Evolutionary conservation across 2,888 invertebrate genomes (phyloP).

Genomic region (Epistrophella euchroma): DNA sequence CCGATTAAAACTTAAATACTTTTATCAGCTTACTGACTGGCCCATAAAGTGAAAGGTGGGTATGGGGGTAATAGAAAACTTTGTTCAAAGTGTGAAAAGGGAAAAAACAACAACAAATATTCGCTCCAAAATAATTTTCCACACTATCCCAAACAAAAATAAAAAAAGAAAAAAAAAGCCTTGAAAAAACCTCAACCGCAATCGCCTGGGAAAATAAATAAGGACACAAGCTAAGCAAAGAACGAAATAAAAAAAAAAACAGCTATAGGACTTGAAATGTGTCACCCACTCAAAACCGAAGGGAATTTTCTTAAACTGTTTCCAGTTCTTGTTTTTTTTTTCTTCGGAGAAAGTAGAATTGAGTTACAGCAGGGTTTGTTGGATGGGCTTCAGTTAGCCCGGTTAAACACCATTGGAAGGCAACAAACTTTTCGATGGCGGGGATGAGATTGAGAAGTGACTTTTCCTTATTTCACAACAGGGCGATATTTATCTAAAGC

Average conservation of each 20-base stretch:
- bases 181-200: conserved; percentile 55
- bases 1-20: conserved; percentile 71
- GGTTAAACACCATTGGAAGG: conserved; percentile 8
- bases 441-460: conserved; percentile 37
- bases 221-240: conserved; percentile 13
- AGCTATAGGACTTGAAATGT: conserved; percentile 36
- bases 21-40: conserved; percentile 41
- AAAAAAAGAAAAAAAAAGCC: conserved; percentile 11
- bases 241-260: conserved; percentile 29
- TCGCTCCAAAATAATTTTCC: conserved; percentile 43
- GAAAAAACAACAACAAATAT: conserved; percentile 48
- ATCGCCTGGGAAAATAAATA: conserved; percentile 38
- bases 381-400: conserved; percentile 38
- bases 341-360: conserved; percentile 30
- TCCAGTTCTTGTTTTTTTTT: background rate
- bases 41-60: conserved; percentile 9
- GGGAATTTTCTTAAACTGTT: conserved; percentile 34
- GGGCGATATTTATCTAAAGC: conserved; percentile 61
- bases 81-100: conserved; percentile 50
- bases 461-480: conserved; percentile 44
- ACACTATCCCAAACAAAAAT: conserved; percentile 40
- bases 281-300: conserved; percentile 55
- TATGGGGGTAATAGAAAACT: conserved; percentile 33
- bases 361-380: conserved; percentile 49
- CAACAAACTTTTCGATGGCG: conserved; percentile 49